phyloP scores from a whole-genome alignment of 2,113 vertebrate genomes.

The Amphiprion ocellaris region DNA sequence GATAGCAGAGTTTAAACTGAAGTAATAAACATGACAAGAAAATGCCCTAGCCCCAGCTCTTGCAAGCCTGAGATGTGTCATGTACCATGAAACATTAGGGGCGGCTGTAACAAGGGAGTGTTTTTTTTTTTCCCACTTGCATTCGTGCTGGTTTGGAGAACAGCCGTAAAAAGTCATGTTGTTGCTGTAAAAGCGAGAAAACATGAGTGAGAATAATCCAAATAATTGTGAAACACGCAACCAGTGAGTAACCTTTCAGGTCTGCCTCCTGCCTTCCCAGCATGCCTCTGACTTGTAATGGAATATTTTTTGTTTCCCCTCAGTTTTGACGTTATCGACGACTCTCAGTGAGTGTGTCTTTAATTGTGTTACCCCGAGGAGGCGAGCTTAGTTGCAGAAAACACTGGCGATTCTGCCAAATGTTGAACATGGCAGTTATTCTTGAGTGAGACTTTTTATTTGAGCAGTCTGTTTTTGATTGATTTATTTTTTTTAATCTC shows the following conservation, averaged over 20 bases:
- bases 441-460: constrained; percentile 32
- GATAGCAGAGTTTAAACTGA: constrained; percentile 68
- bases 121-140: constrained; percentile 32
- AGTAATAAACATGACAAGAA: constrained; percentile 66
- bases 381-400: constrained; percentile 43
- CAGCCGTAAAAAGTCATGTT: constrained; percentile 38
- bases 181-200: constrained; percentile 57
- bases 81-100: constrained; percentile 51
- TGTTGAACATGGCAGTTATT: constrained; percentile 67
- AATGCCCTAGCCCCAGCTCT: constrained; percentile 53
- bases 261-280: constrained; percentile 30
- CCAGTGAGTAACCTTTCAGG: constrained; percentile 31
- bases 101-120: constrained; percentile 23
- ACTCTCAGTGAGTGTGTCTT: constrained; percentile 52
- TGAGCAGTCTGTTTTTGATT: constrained; percentile 12
- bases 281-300: constrained; percentile 12
- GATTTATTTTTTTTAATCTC: neutral
- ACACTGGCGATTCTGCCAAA: constrained; percentile 65
- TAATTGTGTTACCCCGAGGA: constrained; percentile 65
- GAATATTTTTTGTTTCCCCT: constrained; percentile 20
- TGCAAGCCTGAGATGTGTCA: constrained; percentile 50
- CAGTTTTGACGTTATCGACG: constrained; percentile 66
- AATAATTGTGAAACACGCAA: constrained; percentile 47
- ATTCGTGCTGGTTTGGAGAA: constrained; percentile 18
- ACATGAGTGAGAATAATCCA: constrained; percentile 26